Conservation (phyloP, 2,888 invertebrate species). For the Leptopterna dolabrata region DNA sequence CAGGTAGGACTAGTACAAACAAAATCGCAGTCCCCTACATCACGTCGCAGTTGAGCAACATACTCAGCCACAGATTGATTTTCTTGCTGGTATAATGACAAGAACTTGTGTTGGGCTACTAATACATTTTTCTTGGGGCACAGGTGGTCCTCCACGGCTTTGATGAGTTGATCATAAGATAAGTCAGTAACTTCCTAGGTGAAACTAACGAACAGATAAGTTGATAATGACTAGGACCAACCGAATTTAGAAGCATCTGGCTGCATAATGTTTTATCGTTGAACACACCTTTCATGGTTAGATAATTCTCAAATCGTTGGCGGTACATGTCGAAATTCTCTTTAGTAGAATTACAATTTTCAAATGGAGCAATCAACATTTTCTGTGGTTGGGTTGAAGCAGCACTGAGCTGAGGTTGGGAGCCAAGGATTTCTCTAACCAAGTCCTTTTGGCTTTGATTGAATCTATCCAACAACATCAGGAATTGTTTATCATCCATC, state of each 20-base stretch:
- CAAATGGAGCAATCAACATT: conserved; percentile 28
- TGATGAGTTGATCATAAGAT: neutral
- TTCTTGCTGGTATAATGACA: conserved; percentile 23
- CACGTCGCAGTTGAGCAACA: too few relatives aligned
- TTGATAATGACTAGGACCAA: neutral
- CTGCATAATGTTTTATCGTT: conserved; percentile 12
- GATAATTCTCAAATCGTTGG: conserved; percentile 10
- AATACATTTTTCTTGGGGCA: conserved; percentile 1
- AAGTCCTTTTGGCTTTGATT: neutral
- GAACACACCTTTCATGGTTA: neutral
- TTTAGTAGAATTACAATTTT: neutral
- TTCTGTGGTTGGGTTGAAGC: neutral
- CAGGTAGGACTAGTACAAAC: too few relatives aligned
- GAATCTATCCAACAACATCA: neutral
- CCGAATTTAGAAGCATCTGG: conserved; percentile 11
- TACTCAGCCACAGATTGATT: too few relatives aligned
- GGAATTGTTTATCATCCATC: neutral
- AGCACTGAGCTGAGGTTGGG: neutral
- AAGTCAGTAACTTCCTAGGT: neutral
- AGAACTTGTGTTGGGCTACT: neutral
- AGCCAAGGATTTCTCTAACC: neutral
- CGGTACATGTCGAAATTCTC: neutral
- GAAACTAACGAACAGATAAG: neutral
- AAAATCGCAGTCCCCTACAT: too few relatives aligned
- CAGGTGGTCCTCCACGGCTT: neutral